phyloP scores from a whole-genome alignment of 2,888 invertebrate genomes.

The Odontothrips loti region DNA sequence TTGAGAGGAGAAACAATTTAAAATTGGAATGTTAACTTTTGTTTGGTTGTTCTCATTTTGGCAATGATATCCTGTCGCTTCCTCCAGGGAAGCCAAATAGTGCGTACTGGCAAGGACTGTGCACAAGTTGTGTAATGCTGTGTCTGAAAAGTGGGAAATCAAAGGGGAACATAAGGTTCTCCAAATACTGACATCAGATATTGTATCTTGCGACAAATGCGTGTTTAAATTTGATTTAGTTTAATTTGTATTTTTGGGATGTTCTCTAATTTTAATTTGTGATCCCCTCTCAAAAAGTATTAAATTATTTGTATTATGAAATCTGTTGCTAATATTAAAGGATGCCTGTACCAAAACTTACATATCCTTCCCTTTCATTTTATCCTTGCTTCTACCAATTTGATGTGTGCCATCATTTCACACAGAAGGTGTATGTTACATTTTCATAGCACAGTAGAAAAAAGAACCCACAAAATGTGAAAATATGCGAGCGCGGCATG shows the following conservation, averaged over 20 bases:
- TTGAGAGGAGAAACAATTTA: neutral
- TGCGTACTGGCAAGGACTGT: neutral
- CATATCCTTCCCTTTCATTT: neutral
- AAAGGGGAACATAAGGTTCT: neutral
- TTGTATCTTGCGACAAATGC: neutral
- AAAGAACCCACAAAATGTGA: no score
- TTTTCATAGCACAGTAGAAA: no score
- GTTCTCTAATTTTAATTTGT: neutral
- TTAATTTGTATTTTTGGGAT: neutral
- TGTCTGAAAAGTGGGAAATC: neutral
- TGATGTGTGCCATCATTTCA: no score
- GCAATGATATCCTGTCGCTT: neutral
- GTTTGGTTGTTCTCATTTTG: neutral
- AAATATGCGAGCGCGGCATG: no score
- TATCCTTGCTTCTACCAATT: neutral
- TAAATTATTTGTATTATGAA: conserved; percentile 1
- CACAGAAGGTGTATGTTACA: no score
- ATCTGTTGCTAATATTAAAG: conserved; percentile 14
- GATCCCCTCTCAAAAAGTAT: neutral
- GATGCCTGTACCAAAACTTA: neutral
- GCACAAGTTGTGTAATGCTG: neutral
- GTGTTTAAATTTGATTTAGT: neutral
- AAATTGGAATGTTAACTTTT: neutral
- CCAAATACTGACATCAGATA: neutral
- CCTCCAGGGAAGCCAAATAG: no score